Percentiles rank a stretch among this genome's conserved stretches.
These are phyloP conservation scores for Pterobdella sp. DNA, from an alignment of 2,888 invertebrate species.

Conservation along the genomic window DNA sequence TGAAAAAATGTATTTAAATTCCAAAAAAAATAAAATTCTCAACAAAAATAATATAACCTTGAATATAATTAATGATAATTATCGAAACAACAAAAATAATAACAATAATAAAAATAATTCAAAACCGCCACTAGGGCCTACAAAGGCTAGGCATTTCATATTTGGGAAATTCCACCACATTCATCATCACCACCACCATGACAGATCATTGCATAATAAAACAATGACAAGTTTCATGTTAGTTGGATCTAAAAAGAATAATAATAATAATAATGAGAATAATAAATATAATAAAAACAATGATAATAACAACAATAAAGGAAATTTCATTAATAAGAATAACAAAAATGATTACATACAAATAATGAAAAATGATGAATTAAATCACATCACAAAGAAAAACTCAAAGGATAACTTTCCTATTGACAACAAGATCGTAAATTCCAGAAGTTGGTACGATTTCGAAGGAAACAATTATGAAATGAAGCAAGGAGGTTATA, in stretches of 20 bases:
- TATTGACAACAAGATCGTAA: neutral
- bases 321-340: neutral
- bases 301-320: neutral
- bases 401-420: neutral
- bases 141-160: too few species aligned
- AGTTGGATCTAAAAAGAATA: neutral
- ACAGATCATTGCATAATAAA: neutral
- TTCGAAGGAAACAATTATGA: too few species aligned
- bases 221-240: neutral
- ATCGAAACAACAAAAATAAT: neutral
- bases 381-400: neutral
- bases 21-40: too few species aligned
- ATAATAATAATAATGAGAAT: neutral
- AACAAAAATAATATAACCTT: neutral
- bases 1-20: too few species aligned
- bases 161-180: neutral
- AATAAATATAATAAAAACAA: neutral
- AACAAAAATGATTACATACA: neutral
- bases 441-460: too few species aligned
- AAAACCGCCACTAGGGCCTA: too few species aligned
- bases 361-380: neutral
- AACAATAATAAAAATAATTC: neutral
- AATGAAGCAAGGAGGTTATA: too few species aligned
- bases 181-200: neutral
- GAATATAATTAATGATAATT: neutral